phyloP scores from a whole-genome alignment of 1,140 invertebrate genomes.

The Caerostris extrusa region DNA sequence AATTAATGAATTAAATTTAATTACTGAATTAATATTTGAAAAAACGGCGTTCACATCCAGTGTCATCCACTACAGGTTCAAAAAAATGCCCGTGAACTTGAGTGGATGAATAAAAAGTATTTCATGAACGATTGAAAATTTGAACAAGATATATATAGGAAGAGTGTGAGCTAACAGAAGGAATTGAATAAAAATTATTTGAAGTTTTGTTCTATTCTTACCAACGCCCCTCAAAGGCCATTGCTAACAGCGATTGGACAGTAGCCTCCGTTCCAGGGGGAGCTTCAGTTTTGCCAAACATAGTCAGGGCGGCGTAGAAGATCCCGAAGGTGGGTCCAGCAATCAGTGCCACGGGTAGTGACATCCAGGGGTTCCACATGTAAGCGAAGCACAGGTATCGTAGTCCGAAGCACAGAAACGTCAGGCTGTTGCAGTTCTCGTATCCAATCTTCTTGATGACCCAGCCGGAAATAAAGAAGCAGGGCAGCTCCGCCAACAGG shows the following conservation, averaged over 20 bases:
- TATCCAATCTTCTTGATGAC: conserved; percentile 92
- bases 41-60: no score
- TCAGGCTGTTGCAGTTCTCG: conserved; percentile 89
- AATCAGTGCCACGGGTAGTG: conserved; percentile 91
- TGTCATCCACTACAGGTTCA: no score
- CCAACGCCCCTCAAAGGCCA: conserved; percentile 68
- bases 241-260: conserved; percentile 83
- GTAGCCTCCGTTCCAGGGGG: conserved; percentile 93
- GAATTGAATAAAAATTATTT: no score
- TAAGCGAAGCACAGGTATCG: conserved; percentile 92
- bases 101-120: no score
- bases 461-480: conserved; percentile 62
- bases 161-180: no score
- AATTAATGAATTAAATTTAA: no score
- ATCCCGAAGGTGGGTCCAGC: conserved; percentile 94
- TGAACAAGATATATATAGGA: no score
- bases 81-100: no score
- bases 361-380: conserved; percentile 88
- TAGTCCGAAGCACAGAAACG: conserved; percentile 88
- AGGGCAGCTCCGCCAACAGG: conserved; percentile 82
- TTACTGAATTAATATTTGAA: no score
- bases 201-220: neutral
- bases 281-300: conserved; percentile 92
- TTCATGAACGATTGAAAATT: no score
- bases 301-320: conserved; percentile 93